A percentile compares a stretch with the other conserved stretches of the same genome.
Evolutionary conservation across 2,797 vertebrate species (phyloP).

Genomic region (Myripristis murdjan): DNA sequence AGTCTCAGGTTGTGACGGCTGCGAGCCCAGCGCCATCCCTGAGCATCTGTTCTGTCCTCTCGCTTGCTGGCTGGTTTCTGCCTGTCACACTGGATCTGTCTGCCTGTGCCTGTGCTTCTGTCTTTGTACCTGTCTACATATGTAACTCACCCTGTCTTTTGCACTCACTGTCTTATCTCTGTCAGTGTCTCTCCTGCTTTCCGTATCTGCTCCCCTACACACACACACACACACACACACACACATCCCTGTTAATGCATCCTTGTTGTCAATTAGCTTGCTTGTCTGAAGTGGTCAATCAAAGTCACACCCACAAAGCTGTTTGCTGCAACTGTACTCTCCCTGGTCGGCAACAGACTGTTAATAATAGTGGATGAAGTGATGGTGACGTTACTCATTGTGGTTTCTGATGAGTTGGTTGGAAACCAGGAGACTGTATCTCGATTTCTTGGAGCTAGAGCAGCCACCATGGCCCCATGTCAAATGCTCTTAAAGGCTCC

Average conservation of each 20-base stretch:
- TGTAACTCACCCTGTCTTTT: conserved; percentile 49
- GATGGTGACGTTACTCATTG: too few species aligned
- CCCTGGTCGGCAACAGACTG: too few species aligned
- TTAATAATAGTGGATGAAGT: too few species aligned
- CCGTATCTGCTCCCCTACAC: conserved; percentile 9
- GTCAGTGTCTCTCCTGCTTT: conserved; percentile 13
- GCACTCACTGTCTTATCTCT: conserved; percentile 14
- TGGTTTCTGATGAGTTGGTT: too few species aligned
- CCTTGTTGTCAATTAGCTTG: conserved; percentile 36
- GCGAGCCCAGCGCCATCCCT: conserved; percentile 49
- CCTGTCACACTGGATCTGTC: conserved; percentile 58
- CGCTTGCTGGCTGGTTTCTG: conserved; percentile 58
- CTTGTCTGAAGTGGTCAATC: conserved; percentile 54
- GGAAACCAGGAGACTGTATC: too few species aligned
- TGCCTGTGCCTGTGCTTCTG: conserved; percentile 38
- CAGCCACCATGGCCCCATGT: too few species aligned
- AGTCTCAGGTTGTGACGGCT: conserved; percentile 53
- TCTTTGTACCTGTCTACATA: conserved; percentile 57
- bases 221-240: not conserved
- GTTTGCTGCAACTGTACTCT: conserved; percentile 30
- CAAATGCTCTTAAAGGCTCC: too few species aligned
- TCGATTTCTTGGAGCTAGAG: too few species aligned
- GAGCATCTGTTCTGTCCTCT: conserved; percentile 71
- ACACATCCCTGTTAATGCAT: conserved; percentile 21
- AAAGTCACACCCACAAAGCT: conserved; percentile 11